A percentile compares a stretch with the other conserved stretches of the same genome.
Conservation (phyloP, 2,113 vertebrate species). For the Sander lucioperca region DNA sequence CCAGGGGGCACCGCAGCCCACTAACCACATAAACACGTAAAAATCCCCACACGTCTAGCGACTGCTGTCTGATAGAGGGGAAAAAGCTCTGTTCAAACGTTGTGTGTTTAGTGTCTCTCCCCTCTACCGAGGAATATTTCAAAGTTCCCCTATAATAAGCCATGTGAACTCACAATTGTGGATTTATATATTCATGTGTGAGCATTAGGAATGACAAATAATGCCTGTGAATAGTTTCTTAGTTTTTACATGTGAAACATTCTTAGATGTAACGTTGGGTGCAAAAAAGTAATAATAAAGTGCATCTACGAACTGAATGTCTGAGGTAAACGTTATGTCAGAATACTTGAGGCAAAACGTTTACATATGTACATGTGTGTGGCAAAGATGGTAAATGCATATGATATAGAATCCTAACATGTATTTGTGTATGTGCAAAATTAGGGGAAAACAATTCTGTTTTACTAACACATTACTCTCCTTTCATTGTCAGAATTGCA, state of each 20-base stretch:
- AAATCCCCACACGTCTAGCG: constrained; percentile 49
- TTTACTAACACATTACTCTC: not conserved
- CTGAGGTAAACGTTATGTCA: constrained; percentile 28
- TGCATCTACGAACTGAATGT: not conserved
- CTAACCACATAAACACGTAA: constrained; percentile 72
- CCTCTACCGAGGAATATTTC: not conserved
- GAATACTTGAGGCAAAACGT: constrained; percentile 29
- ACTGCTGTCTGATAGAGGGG: constrained; percentile 33
- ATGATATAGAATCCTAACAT: constrained; percentile 5
- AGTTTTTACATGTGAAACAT: not conserved
- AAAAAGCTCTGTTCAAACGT: constrained; percentile 35
- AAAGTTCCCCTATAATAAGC: not conserved
- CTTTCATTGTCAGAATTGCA: constrained; percentile 5
- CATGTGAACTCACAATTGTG: not conserved
- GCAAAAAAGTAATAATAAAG: not conserved
- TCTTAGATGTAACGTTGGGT: not conserved
- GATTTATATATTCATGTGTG: not conserved
- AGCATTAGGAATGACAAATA: constrained; percentile 1
- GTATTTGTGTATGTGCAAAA: not conserved
- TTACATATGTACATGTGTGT: constrained; percentile 11
- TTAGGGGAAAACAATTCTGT: not conserved
- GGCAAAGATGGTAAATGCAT: not conserved
- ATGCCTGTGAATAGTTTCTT: not conserved
- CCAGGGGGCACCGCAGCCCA: constrained; percentile 1
- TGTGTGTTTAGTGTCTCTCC: constrained; percentile 31